Evolutionary conservation across 2,888 invertebrate genomes (phyloP).

Genomic region (Agrochola lota): DNA sequence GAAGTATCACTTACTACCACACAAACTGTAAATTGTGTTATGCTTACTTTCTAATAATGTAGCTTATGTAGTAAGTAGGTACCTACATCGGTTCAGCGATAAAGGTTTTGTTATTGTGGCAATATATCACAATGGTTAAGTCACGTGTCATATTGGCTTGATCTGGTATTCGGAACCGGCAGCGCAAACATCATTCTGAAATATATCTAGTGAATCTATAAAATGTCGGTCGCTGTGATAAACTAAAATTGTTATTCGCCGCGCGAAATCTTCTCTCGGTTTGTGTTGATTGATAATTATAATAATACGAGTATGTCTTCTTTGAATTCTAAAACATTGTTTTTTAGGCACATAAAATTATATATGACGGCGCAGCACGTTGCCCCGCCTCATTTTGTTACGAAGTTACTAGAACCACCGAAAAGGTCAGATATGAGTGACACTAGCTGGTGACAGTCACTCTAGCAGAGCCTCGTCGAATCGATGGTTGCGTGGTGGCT

Average conservation of each 20-base stretch:
- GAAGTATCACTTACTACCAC: background rate
- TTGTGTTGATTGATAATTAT: too few species aligned
- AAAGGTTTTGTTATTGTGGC: background rate
- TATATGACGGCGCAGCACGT: too few species aligned
- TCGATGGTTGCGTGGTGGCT: too few species aligned
- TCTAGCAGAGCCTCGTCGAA: too few species aligned
- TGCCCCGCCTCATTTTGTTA: too few species aligned
- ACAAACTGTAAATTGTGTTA: too few species aligned
- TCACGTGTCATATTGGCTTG: conserved; percentile 39
- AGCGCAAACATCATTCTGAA: conserved; percentile 18
- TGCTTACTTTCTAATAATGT: background rate
- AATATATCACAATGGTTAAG: conserved; percentile 17
- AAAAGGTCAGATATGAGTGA: too few species aligned
- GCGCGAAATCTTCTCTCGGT: background rate
- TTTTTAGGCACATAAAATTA: background rate
- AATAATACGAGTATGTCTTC: too few species aligned
- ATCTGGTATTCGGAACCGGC: conserved; percentile 24
- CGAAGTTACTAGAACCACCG: too few species aligned
- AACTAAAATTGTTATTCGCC: conserved; percentile 31
- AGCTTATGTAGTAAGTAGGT: background rate
- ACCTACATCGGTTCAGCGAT: background rate
- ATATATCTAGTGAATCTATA: conserved; percentile 32
- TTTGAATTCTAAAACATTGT: background rate
- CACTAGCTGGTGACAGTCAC: too few species aligned
- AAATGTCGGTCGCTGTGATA: background rate